Evolutionary conservation across 2,113 vertebrate genomes (phyloP).

Genomic region (Silurus asotus): DNA sequence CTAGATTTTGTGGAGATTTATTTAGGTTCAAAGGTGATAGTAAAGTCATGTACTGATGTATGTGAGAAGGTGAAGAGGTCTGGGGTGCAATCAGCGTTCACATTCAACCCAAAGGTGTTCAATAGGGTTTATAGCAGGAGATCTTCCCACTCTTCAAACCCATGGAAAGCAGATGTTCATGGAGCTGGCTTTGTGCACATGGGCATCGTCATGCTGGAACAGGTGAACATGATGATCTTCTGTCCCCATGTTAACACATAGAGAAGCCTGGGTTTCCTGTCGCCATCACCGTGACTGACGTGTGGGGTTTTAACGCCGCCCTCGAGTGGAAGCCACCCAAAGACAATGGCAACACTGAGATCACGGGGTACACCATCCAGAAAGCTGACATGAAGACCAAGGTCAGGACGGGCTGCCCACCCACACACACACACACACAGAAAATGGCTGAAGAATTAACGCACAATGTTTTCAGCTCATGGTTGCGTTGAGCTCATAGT

Average conservation of each 20-base stretch:
- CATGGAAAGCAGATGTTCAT: no score
- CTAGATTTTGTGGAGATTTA: no score
- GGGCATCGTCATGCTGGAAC: no score
- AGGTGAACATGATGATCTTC: background rate
- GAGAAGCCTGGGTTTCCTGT: constrained; percentile 82
- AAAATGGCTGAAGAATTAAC: background rate
- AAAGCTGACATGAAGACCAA: constrained; percentile 88
- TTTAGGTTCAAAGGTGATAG: no score
- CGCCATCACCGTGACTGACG: constrained; percentile 77
- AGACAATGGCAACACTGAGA: constrained; percentile 84
- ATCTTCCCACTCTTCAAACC: no score
- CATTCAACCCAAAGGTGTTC: no score
- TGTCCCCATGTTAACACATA: constrained; percentile 51
- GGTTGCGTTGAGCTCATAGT: background rate
- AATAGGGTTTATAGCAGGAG: no score
- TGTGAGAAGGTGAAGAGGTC: no score
- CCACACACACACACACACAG: background rate
- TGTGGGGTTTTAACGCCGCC: constrained; percentile 88
- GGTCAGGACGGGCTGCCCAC: constrained; percentile 62
- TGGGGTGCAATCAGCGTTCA: no score
- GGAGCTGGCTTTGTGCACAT: no score
- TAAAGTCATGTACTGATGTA: no score
- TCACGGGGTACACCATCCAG: constrained; percentile 83
- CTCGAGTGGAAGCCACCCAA: constrained; percentile 86
- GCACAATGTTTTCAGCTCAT: background rate